Base-by-base conservation (phyloP, 2,888 invertebrate genomes). In the Monochamus alternatus region DNA sequence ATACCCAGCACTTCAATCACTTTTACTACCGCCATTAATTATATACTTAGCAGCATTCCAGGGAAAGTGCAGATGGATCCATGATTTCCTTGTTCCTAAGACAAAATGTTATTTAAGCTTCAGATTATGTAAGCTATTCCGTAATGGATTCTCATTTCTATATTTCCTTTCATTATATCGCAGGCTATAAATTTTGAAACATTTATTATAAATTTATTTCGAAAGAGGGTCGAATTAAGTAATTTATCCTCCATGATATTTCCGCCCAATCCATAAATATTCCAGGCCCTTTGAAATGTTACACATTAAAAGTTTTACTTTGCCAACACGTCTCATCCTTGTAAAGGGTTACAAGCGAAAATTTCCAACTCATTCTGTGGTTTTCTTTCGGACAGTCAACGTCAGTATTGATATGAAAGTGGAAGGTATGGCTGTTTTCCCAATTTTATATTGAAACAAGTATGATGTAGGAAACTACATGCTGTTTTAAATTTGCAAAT, bases 1-100 rank as follows among this genome's bases (percentile, higher is more conserved):
- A 63, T 14, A 63, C 38, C 62, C 62, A 32, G 47, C 43, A 43
- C 38, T 63, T 63, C 62, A 63, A 63, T 63, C 62, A 63, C n/a
- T 63, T 63, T 12, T 63, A 63, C 38, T 14, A 63, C 62, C n/a
- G 43, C 62, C 9, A 63, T 63, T 63, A 63, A 63, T 63, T 63
- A 63, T 63, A 38, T 43, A 63, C 43, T 43, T 63, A 63, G 38
- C 62, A 63, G 38, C 43, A 63, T 43, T 32, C 62, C 62, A 63
- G 43, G 62, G 62, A 43, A 63, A 63, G 43, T 63, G 62, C 22
- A 63, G 43, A 63, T 63, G 62, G 43, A 63, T 43, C 62, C 62
- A 43, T 43, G 14, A 63, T 63, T 63, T 63, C 43, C 62, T 63
- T 63, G 43, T 63, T 63, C 43, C 62, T 63, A 14, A 63, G 62